Conservation (phyloP, 35 echinoderm and acorn worm genomes). For the Hemicentrotus pulcherrimus region DNA sequence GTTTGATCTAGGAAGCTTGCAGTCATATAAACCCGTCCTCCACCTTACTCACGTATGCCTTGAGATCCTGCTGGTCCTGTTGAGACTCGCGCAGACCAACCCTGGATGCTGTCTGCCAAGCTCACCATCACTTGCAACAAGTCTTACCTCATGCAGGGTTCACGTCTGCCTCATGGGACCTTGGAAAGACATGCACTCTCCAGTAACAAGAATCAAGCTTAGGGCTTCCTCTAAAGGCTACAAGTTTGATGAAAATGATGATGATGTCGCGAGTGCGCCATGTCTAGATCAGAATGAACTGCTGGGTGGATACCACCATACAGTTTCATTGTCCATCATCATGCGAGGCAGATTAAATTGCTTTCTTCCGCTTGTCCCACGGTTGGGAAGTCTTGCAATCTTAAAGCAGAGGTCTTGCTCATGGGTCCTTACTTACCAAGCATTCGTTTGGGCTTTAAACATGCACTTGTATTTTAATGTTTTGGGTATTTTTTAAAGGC, state of each 20-base stretch:
- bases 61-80: slow-evolving; percentile 25
- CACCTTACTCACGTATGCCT: slow-evolving; percentile 29
- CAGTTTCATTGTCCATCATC: neutral
- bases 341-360: neutral
- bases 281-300: neutral
- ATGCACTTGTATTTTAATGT: neutral
- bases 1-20: slow-evolving; percentile 21
- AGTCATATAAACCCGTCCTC: slow-evolving; percentile 34
- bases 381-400: neutral
- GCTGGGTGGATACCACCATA: neutral
- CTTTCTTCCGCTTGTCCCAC: neutral
- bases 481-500: neutral
- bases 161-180: neutral
- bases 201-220: neutral
- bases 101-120: neutral
- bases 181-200: neutral
- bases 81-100: neutral
- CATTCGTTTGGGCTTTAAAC: neutral
- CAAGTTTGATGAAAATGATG: neutral
- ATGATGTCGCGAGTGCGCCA: neutral
- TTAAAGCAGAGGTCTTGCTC: neutral
- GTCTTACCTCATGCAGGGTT: neutral
- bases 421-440: neutral
- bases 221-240: neutral
- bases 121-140: neutral